These are phyloP conservation scores for Nannoperca obscura DNA, from an alignment of 2,797 vertebrate genomes.

Conservation along the genomic window DNA sequence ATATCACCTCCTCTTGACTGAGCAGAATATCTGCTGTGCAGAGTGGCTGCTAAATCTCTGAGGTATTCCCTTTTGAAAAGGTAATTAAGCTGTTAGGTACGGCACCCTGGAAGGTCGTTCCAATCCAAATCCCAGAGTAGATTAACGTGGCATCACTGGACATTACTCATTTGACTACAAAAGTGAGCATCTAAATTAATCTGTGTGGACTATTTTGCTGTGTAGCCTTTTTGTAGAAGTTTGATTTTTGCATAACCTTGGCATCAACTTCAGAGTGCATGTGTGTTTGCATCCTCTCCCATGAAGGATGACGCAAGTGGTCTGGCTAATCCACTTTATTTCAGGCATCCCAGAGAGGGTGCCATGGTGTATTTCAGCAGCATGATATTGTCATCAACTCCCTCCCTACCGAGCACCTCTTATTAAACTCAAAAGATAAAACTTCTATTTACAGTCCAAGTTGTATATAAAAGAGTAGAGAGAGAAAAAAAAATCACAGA, in stretches of 20 bases:
- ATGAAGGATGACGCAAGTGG: constrained; percentile 43
- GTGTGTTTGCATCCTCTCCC: constrained; percentile 40
- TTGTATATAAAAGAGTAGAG: constrained; percentile 49
- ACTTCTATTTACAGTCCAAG: constrained; percentile 65
- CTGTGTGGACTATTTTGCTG: constrained; percentile 58
- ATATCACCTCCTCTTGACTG: constrained; percentile 73
- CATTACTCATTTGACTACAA: constrained; percentile 74
- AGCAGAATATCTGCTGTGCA: constrained; percentile 66
- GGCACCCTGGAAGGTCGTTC: constrained; percentile 76
- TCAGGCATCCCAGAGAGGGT: constrained; percentile 46
- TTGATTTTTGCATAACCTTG: constrained; percentile 69
- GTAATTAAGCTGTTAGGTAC: constrained; percentile 80
- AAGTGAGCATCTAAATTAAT: constrained; percentile 62
- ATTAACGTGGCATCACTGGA: constrained; percentile 76
- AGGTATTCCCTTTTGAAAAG: constrained; percentile 77
- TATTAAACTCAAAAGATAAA: constrained; percentile 59
- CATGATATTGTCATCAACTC: constrained; percentile 46
- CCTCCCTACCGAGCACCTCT: constrained; percentile 44
- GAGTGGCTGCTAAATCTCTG: constrained; percentile 70
- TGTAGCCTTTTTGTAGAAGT: constrained; percentile 56
- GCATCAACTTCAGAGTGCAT: constrained; percentile 41
- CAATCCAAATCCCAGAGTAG: constrained; percentile 72
- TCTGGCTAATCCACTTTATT: constrained; percentile 60
- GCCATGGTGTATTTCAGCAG: constrained; percentile 43
- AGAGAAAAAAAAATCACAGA: constrained; percentile 30